phyloP scores from a whole-genome alignment of 2,113 vertebrate genomes.

The Butorides virescens region DNA sequence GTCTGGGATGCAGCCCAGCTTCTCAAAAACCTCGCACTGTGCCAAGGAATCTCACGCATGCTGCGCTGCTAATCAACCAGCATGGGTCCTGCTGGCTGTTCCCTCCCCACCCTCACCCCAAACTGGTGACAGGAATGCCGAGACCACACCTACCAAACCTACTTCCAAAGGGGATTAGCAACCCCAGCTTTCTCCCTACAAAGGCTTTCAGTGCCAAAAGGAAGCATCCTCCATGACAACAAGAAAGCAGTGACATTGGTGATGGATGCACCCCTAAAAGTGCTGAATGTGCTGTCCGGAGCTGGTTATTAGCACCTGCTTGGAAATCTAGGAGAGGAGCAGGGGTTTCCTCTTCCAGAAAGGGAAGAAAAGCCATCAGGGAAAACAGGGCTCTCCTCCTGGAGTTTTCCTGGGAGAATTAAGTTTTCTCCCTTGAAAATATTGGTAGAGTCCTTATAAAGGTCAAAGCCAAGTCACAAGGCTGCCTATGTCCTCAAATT shows the following conservation, averaged over 20 bases:
- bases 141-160: not conserved
- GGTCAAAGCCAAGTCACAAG: not conserved
- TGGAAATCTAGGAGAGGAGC: not conserved
- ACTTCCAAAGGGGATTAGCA: not conserved
- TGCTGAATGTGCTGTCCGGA: not conserved
- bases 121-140: not conserved
- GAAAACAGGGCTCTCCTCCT: not conserved
- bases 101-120: not conserved
- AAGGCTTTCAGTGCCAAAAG: not conserved
- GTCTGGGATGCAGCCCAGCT: constrained; percentile 2
- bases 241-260: not conserved
- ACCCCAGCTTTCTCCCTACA: not conserved
- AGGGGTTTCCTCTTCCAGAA: not conserved
- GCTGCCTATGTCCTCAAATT: not conserved
- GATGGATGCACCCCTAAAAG: not conserved
- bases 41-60: constrained; percentile 4
- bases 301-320: not conserved
- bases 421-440: not conserved
- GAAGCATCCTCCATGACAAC: rapidly evolving
- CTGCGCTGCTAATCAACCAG: not conserved
- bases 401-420: not conserved
- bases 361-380: not conserved
- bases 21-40: not conserved
- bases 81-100: not conserved
- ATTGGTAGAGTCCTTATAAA: not conserved